Conservation (phyloP, 2,113 vertebrate species). For the Gavialis gangeticus region DNA sequence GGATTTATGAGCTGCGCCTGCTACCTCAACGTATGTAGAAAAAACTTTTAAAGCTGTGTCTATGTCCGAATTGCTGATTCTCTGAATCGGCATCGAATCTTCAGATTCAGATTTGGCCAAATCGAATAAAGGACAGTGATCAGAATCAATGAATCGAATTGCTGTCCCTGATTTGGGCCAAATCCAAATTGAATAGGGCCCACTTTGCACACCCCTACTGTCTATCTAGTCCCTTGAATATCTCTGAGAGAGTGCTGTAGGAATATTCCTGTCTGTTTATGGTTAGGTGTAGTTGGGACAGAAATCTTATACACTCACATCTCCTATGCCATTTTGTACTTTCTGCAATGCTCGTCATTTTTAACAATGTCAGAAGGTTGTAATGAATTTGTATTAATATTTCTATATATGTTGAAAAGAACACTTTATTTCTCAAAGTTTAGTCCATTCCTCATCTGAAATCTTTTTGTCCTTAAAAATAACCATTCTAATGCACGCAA, state of each 20-base stretch:
- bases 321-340: not conserved
- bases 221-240: constrained; percentile 41
- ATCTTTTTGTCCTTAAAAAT: not conserved
- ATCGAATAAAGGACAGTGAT: too few relatives aligned
- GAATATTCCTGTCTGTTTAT: constrained; percentile 43
- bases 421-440: not conserved
- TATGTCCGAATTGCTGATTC: too few relatives aligned
- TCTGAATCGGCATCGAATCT: too few relatives aligned
- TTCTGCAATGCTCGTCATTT: not conserved
- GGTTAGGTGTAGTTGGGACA: constrained; percentile 32
- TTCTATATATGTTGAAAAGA: not conserved
- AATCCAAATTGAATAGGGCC: too few relatives aligned
- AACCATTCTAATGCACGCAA: not conserved
- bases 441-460: not conserved
- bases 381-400: constrained; percentile 10
- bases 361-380: not conserved
- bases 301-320: constrained; percentile 40
- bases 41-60: too few relatives aligned
- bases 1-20: too few relatives aligned
- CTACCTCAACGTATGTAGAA: too few relatives aligned
- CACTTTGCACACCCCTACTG: too few relatives aligned
- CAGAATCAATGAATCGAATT: too few relatives aligned
- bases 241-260: not conserved
- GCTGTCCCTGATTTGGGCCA: too few relatives aligned
- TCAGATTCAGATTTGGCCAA: too few relatives aligned